phyloP scores from a whole-genome alignment of 2,888 invertebrate species.

The Prostheceraeus crozeri region DNA sequence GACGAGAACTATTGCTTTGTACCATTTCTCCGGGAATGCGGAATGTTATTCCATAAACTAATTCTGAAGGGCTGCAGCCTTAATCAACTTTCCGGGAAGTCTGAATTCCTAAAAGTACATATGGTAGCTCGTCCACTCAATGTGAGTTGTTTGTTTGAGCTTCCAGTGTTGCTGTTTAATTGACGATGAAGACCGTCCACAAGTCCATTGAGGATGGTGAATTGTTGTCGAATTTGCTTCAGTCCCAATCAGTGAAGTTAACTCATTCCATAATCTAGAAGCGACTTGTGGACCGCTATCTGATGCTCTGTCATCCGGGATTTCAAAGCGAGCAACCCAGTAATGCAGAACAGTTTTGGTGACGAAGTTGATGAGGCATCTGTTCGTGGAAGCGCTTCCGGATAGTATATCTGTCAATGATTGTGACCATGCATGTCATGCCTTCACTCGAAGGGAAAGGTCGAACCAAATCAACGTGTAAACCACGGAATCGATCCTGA shows the following conservation, averaged over 20 bases:
- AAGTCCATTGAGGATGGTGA: slow-evolving; percentile 49
- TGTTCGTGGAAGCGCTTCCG: slow-evolving; percentile 35
- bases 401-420: slow-evolving; percentile 45
- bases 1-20: too few relatives aligned
- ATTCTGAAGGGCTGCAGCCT: neutral
- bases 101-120: slow-evolving; percentile 45
- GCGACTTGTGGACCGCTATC: slow-evolving; percentile 46
- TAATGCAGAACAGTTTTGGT: slow-evolving; percentile 45
- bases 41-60: slow-evolving; percentile 2
- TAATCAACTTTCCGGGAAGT: slow-evolving; percentile 45
- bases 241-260: slow-evolving; percentile 25
- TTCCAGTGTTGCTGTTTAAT: slow-evolving; percentile 52
- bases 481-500: slow-evolving; percentile 49
- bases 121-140: slow-evolving; percentile 48
- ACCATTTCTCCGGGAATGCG: too few relatives aligned
- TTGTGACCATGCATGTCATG: slow-evolving; percentile 43
- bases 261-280: slow-evolving; percentile 39
- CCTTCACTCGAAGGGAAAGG: slow-evolving; percentile 47
- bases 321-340: slow-evolving; percentile 55
- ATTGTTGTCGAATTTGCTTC: slow-evolving; percentile 1
- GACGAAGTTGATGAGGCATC: slow-evolving; percentile 43
- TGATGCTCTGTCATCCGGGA: slow-evolving; percentile 41
- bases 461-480: slow-evolving; percentile 57
- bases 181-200: slow-evolving; percentile 56
- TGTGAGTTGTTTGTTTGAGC: slow-evolving; percentile 32